Evolutionary conservation across 1,140 invertebrate genomes (phyloP).

Genomic region (Periplaneta americana): DNA sequence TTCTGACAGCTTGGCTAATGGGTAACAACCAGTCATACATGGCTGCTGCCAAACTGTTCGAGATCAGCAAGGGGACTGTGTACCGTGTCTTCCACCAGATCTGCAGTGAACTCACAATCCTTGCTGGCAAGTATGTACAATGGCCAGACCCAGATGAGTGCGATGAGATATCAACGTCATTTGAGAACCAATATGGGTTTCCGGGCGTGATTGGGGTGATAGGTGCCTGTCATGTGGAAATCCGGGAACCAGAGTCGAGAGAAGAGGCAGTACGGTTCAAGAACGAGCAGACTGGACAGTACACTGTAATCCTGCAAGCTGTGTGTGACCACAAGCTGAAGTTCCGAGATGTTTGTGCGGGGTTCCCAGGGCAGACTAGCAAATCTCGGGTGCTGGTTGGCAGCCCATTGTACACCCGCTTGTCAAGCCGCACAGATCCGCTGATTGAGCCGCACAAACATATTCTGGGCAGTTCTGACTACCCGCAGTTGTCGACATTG

Average conservation of each 20-base stretch:
- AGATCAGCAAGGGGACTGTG: background rate
- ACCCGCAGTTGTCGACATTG: slow-evolving; percentile 22
- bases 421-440: slow-evolving; percentile 14
- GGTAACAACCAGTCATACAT: background rate
- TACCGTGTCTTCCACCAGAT: slow-evolving; percentile 2
- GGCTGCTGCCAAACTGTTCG: background rate
- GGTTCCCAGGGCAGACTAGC: slow-evolving; percentile 22
- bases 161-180: slow-evolving; percentile 14
- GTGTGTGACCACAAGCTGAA: slow-evolving; percentile 22
- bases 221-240: slow-evolving; percentile 18
- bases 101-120: background rate
- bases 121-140: slow-evolving; percentile 13
- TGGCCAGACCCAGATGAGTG: slow-evolving; percentile 21
- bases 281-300: slow-evolving; percentile 15
- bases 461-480: slow-evolving; percentile 22
- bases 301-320: slow-evolving; percentile 24
- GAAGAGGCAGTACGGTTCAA: slow-evolving; percentile 7
- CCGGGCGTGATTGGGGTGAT: slow-evolving; percentile 24
- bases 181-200: slow-evolving; percentile 18
- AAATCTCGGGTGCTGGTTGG: slow-evolving; percentile 16
- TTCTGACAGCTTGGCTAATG: slow-evolving; percentile 5
- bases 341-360: slow-evolving; percentile 22
- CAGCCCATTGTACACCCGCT: slow-evolving; percentile 18
- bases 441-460: slow-evolving; percentile 19
- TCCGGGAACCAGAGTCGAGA: slow-evolving; percentile 1